Conservation (phyloP, 1,140 invertebrate genomes). For the Colletes latitarsis region DNA sequence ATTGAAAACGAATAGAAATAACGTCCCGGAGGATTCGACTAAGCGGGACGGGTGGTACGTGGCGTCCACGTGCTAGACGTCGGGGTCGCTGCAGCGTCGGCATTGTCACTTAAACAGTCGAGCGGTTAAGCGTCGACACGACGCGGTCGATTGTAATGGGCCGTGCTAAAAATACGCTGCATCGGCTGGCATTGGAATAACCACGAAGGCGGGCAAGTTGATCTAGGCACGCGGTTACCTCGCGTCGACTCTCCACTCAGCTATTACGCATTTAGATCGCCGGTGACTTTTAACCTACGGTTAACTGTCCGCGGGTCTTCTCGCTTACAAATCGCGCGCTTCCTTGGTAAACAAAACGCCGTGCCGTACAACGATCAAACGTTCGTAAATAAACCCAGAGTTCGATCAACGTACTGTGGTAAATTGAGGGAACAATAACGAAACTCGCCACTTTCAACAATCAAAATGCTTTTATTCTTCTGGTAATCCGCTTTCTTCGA, state of each 20-base stretch:
- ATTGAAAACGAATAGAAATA: too few species aligned
- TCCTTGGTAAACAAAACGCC: neutral
- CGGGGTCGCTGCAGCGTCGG: neutral
- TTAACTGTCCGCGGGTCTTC: neutral
- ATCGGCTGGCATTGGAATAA: constrained; percentile 47
- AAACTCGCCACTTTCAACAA: too few species aligned
- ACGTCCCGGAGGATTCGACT: too few species aligned
- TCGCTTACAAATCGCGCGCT: neutral
- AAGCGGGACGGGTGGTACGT: too few species aligned
- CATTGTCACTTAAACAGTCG: constrained; percentile 9
- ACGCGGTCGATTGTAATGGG: constrained; percentile 37
- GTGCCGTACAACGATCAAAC: too few species aligned
- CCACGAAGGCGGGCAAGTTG: constrained; percentile 25
- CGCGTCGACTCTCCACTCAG: neutral
- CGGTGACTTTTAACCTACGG: neutral
- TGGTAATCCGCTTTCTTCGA: too few species aligned
- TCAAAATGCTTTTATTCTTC: too few species aligned
- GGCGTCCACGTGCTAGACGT: neutral
- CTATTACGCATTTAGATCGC: neutral
- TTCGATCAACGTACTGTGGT: too few species aligned
- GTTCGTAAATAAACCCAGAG: too few species aligned
- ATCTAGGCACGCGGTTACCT: constrained; percentile 13
- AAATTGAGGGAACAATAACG: too few species aligned
- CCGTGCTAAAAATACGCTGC: constrained; percentile 52
- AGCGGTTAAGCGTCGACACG: constrained; percentile 17